Base-by-base conservation (phyloP, 2,113 vertebrate genomes). In the Misgurnus anguillicaudatus region DNA sequence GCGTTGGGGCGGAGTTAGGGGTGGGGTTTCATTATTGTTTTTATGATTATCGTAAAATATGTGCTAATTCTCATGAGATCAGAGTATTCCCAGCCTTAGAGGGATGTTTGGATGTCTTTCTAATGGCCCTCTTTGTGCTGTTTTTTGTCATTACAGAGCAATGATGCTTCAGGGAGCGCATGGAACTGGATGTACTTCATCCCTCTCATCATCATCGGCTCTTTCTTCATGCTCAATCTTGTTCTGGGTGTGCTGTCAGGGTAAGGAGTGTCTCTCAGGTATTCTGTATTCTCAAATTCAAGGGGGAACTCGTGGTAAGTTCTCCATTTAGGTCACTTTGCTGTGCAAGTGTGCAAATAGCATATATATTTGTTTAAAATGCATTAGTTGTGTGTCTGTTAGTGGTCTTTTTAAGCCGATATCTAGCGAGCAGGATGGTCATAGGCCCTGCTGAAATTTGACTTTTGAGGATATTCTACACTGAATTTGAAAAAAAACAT, bases 151-250 rank as follows among this genome's bases (percentile, higher is more conserved):
- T 85, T 70, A 10, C 92, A 98, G 96, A 98, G 96, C 93, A 95
- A 98, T 55, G 96, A 98, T 68, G 96, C 95, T 90, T 95, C 95
- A 92, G 96, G 96, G 89, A 96, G 94, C 82, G 93, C 95, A 84
- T 98, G 95, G 94, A 98, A 98, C 89, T 98, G 96, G 96, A 90
- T 98, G 90, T 98, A 98, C 91, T 98, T 97, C 90, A 95, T 98
- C 82, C 96, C 96, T 48, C 95, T 98, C 91, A 98, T 98, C 92
- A 98, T 98, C 89, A 97, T 98, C 2, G 96, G 96, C 86, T 98
- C 96, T 87, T 98, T 98, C 91, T 98, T 98, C 90, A 97, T 98
- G 96, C 95, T 98, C 86, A 98, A 98, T 90, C 93, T 98, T 80
- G 96, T 97, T 80, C 93, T 98, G 86, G 96, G 96, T 80, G 96